Evolutionary conservation across 2,797 vertebrate genomes (phyloP).

Genomic region (Notamacropus eugenii): DNA sequence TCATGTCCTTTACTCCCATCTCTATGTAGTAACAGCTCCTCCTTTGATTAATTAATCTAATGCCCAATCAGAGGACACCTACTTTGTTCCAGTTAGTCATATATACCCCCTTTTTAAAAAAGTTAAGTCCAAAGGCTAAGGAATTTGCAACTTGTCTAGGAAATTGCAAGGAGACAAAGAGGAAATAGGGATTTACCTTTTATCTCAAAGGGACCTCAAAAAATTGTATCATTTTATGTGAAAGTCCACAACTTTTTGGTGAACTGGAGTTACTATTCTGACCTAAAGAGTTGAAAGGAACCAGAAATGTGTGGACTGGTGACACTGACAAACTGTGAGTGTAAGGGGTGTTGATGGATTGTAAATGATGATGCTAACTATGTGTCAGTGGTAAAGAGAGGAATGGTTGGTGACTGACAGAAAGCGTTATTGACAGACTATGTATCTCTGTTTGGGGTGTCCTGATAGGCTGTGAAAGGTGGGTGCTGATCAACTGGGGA

Average conservation of each 20-base stretch:
- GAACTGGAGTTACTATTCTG: not conserved
- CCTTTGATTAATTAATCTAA: no score
- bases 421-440: not conserved
- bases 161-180: not conserved
- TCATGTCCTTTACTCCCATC: not conserved
- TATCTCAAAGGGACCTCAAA: not conserved
- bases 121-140: not conserved
- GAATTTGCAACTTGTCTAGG: not conserved
- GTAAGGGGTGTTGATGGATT: not conserved
- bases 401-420: not conserved
- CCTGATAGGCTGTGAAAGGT: not conserved
- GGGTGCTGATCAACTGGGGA: not conserved
- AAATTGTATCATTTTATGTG: not conserved
- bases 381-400: not conserved
- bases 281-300: not conserved
- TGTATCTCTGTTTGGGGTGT: not conserved
- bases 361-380: not conserved
- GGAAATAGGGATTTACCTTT: not conserved
- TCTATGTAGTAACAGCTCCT: not conserved
- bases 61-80: not conserved
- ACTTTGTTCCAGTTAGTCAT: not conserved
- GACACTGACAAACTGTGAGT: not conserved
- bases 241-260: not conserved
- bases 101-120: not conserved
- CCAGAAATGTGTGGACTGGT: not conserved